Evolutionary conservation across 2,113 vertebrate species (phyloP).

Genomic region (Lipophrys pholis): DNA sequence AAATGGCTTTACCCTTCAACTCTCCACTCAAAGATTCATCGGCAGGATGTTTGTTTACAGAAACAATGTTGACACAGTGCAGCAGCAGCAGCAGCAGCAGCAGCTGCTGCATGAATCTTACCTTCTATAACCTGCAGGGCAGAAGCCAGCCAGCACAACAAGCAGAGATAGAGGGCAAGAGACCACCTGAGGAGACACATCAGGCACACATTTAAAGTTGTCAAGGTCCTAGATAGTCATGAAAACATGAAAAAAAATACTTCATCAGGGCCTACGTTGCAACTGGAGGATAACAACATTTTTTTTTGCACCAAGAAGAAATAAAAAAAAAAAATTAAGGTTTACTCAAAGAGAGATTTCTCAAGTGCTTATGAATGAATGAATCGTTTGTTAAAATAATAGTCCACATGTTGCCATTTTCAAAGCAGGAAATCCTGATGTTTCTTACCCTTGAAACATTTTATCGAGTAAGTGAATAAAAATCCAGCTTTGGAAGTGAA

Average conservation of each 20-base stretch:
- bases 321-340: no score
- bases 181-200: constrained; percentile 70
- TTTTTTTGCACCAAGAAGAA: no score
- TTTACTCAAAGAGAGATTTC: no score
- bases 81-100: constrained; percentile 4
- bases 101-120: constrained; percentile 56
- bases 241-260: not conserved
- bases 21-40: no score
- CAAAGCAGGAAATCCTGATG: not conserved
- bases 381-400: no score
- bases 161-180: constrained; percentile 53
- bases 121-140: constrained; percentile 74
- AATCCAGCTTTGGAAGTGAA: constrained; percentile 59
- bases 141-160: constrained; percentile 60
- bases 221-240: not conserved
- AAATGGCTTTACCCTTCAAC: no score
- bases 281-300: no score
- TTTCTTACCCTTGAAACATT: constrained; percentile 79
- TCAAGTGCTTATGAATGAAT: no score
- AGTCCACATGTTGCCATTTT: not conserved
- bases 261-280: no score
- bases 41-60: not conserved
- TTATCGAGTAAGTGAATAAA: constrained; percentile 28
- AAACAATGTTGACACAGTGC: not conserved
- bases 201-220: constrained; percentile 4